phyloP scores from a whole-genome alignment of 2,797 vertebrate species.

The Enteromius fasciolatus region DNA sequence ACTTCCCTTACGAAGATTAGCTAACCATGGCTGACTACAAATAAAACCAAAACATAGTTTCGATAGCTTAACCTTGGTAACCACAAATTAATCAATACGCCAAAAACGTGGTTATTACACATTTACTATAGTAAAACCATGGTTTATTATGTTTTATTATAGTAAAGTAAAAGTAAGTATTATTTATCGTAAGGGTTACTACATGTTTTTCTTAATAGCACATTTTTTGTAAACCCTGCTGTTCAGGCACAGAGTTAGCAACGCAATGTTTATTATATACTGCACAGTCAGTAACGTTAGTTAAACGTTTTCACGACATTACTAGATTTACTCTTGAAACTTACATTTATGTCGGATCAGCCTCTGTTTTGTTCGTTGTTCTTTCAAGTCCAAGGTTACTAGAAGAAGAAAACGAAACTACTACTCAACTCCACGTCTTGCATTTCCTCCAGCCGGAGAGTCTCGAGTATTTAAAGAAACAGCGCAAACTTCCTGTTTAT shows the following conservation, averaged over 20 bases:
- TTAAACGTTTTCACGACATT: slow-evolving; percentile 12
- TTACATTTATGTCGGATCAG: slow-evolving; percentile 15
- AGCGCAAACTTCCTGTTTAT: slow-evolving; percentile 1
- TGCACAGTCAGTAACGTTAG: background rate
- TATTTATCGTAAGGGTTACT: no score
- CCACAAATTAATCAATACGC: background rate
- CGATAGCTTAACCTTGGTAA: background rate
- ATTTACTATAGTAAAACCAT: background rate
- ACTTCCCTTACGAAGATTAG: background rate
- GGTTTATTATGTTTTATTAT: background rate
- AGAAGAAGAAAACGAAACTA: slow-evolving; percentile 37
- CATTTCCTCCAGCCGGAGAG: background rate
- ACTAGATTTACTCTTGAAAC: background rate
- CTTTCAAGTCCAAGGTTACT: background rate
- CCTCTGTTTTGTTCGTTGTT: background rate
- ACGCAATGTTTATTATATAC: background rate
- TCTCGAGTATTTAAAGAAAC: slow-evolving; percentile 25
- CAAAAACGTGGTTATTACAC: background rate
- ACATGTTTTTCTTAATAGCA: background rate
- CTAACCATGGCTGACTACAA: background rate
- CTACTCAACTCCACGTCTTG: no score
- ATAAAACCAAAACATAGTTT: background rate
- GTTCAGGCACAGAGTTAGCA: background rate
- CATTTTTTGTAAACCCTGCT: background rate
- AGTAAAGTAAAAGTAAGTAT: no score